Percentiles rank a stretch among this genome's conserved stretches.
Conservation (phyloP, 2,888 invertebrate genomes). For the Lordiphosa fenestrarum region DNA sequence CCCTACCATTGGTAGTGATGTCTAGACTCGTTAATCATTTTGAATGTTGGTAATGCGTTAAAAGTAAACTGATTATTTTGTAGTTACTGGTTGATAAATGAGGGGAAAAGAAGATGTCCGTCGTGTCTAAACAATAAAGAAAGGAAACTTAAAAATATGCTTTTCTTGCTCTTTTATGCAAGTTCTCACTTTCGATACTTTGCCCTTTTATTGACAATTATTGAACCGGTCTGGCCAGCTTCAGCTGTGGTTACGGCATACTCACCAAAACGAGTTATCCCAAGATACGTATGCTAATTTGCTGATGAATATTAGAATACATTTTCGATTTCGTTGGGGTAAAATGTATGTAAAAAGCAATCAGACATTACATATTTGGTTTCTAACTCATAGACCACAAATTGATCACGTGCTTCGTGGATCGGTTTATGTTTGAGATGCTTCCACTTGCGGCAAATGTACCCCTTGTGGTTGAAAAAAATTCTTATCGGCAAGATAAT, state of each 20-base stretch:
- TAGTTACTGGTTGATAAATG: slow-evolving; percentile 57
- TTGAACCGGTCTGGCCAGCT: slow-evolving; percentile 39
- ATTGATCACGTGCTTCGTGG: slow-evolving; percentile 45
- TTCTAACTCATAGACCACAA: slow-evolving; percentile 22
- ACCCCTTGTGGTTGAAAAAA: slow-evolving; percentile 74
- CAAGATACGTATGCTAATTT: slow-evolving; percentile 50
- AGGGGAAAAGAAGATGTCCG: slow-evolving; percentile 11
- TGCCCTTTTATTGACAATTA: slow-evolving; percentile 32
- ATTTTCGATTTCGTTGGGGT: slow-evolving; percentile 37
- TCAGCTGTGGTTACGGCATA: slow-evolving; percentile 29
- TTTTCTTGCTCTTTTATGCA: slow-evolving; percentile 11
- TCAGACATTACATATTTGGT: slow-evolving; percentile 15
- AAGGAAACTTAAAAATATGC: background rate
- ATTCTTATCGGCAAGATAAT: slow-evolving; percentile 70
- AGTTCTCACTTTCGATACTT: slow-evolving; percentile 61
- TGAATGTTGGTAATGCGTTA: background rate
- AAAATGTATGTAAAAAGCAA: slow-evolving; percentile 39
- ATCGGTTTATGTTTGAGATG: slow-evolving; percentile 8
- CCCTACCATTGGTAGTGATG: slow-evolving; percentile 5
- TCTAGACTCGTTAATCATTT: slow-evolving; percentile 5
- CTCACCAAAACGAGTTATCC: background rate
- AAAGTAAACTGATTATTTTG: slow-evolving; percentile 34
- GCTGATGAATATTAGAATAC: slow-evolving; percentile 42
- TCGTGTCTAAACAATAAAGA: slow-evolving; percentile 23
- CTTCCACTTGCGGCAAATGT: slow-evolving; percentile 58